Base-by-base conservation (phyloP, 2,113 vertebrate species). In the Morone chrysops region DNA sequence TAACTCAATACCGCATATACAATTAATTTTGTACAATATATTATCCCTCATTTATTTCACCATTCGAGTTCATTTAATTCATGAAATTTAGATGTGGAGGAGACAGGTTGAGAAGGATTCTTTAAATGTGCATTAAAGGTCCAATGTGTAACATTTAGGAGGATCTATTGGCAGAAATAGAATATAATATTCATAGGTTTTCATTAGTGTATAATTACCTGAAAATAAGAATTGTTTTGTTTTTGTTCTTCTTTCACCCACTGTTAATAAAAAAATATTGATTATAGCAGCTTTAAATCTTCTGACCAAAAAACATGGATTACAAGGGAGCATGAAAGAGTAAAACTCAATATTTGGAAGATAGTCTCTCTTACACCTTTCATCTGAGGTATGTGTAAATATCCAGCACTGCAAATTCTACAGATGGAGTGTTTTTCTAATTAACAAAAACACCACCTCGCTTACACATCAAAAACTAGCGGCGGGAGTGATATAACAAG, bases 341-440 rank as follows among this genome's bases (percentile, higher is more conserved):
- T 59, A 9, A 74, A 65, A 8, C 38, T 69, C 20, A 65, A 22
- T 25, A 68, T 20, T 10, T 45, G 31, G 45, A 68, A 9, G 11
- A 50, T 18, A 41, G n/a, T 48, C n/a, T 12, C 72, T 69, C 25
- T 57, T 56, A 16, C 0, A 1, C 17, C 16, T 56, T 72, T 59
- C 47, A 13, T 81, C 38, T 62, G 22, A 69, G 62, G 8, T 50
- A 16, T 45, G 16, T 38, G n/a, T 82, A 78, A 83, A 85, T 73
- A 89, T 80, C 70, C 43, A 62, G 68, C 82, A 3, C 68, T 77
- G 83, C 77, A 80, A 57, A 69, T 79, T 70, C 84, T 76, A 83
- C 84, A 87, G 90, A 88, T 75, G 87, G 81, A 91, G 51, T 75
- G 85, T 71, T 84, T 85, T 89, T 86, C 89, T 92, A 92, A 91